Conservation (phyloP, 2,113 vertebrate species). For the Camelus dromedarius region DNA sequence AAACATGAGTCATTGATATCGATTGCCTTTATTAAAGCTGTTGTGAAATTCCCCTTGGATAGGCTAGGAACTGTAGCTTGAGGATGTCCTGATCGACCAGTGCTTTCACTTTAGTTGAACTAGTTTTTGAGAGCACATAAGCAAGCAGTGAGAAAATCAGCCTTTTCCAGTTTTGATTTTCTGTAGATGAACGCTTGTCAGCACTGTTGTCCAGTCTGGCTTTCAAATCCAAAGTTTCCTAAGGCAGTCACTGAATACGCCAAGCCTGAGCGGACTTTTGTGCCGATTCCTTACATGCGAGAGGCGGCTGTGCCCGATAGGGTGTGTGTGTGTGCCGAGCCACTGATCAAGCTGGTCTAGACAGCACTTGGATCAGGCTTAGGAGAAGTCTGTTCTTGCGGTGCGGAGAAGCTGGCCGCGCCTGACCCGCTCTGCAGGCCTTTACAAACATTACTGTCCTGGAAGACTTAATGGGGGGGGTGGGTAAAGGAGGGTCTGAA, state of each 20-base stretch:
- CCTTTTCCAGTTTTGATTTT: neutral
- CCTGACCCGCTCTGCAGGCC: neutral
- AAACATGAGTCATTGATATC: neutral
- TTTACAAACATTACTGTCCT: neutral
- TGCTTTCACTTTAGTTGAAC: neutral
- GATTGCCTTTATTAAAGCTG: constrained; percentile 30
- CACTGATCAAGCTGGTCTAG: neutral
- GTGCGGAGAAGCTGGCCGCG: neutral
- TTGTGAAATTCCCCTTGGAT: neutral
- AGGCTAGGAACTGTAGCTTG: neutral
- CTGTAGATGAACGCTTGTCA: neutral
- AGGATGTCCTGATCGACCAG: neutral
- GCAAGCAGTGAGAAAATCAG: neutral
- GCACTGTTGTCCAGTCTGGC: neutral
- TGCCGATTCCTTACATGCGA: neutral
- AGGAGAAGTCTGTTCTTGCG: neutral
- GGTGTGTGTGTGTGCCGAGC: neutral
- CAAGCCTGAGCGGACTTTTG: neutral
- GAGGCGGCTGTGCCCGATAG: neutral
- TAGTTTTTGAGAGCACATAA: neutral
- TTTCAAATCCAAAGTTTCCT: neutral
- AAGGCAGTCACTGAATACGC: neutral
- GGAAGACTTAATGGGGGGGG: neutral
- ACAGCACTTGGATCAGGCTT: neutral
- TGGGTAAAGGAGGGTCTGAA: neutral